Evolutionary conservation across 2,113 vertebrate genomes (phyloP).

Genomic region (Pteropus alecto): DNA sequence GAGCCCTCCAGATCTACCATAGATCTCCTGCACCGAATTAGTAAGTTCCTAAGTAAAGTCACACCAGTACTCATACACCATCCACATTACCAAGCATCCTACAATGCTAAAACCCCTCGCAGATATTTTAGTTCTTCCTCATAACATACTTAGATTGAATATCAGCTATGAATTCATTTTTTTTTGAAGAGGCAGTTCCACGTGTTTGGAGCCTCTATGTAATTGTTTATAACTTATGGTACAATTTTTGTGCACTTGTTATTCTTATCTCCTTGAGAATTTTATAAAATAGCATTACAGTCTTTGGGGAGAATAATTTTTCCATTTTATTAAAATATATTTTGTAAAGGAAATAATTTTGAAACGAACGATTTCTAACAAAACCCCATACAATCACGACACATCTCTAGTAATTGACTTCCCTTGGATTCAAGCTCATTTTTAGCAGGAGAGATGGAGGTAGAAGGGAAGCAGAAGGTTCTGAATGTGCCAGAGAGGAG

Average conservation of each 20-base stretch:
- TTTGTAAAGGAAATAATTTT: slow-evolving; percentile 15
- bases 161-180: not conserved
- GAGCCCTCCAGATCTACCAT: not conserved
- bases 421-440: slow-evolving; percentile 7
- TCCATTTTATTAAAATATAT: slow-evolving; percentile 24
- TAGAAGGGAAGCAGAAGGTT: not conserved
- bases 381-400: not conserved
- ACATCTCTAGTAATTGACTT: not conserved
- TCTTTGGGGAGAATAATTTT: not conserved
- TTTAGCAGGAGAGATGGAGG: not conserved
- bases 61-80: not conserved
- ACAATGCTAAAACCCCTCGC: not conserved
- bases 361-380: slow-evolving; percentile 23
- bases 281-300: not conserved
- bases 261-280: not conserved
- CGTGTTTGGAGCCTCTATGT: not conserved
- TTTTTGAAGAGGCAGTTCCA: not conserved
- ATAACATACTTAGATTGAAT: not conserved
- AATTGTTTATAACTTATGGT: slow-evolving; percentile 14
- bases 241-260: not conserved
- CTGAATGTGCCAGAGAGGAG: not conserved
- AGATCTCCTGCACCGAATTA: not conserved
- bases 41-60: not conserved
- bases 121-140: not conserved
- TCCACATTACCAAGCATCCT: not conserved